These are phyloP conservation scores for Phylloscopus whistleri DNA, from an alignment of 2,113 vertebrate species.

Conservation along the genomic window DNA sequence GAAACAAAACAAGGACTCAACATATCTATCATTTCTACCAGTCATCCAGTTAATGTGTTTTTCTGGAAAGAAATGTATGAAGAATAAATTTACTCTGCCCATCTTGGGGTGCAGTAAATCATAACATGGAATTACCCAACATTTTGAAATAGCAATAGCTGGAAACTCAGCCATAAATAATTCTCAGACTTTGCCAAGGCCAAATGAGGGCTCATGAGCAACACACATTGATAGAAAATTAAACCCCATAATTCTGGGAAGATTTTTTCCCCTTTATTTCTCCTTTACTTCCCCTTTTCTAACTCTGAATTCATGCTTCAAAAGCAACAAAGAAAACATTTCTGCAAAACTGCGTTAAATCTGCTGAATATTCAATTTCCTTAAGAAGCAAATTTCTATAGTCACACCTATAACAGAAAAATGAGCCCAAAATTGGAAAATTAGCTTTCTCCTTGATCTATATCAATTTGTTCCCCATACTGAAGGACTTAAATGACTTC, in stretches of 20 bases:
- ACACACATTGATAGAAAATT: not conserved
- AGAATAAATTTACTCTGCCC: not conserved
- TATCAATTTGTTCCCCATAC: not conserved
- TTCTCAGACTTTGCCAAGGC: not conserved
- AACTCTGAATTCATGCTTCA: not conserved
- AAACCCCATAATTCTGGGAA: not conserved
- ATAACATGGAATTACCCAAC: not conserved
- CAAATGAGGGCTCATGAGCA: not conserved
- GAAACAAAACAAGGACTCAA: not conserved
- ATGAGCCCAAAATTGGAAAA: constrained; percentile 17
- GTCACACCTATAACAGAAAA: constrained; percentile 41
- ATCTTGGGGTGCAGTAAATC: not conserved
- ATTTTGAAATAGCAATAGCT: not conserved
- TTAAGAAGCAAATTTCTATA: constrained; percentile 3
- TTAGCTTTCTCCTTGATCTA: not conserved
- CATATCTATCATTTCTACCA: not conserved
- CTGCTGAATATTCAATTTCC: constrained; percentile 7
- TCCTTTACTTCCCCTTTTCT: not conserved
- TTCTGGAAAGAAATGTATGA: not conserved
- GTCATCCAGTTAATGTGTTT: not conserved
- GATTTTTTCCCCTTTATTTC: not conserved
- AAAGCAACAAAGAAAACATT: not conserved
- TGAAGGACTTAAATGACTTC: constrained; percentile 4
- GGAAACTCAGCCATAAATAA: not conserved
- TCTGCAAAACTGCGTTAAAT: not conserved